A percentile compares a stretch with the other conserved stretches of the same genome.
These are phyloP conservation scores for Carcinoscorpius rotundicauda DNA, from an alignment of 1,140 invertebrate species.

Conservation along the genomic window DNA sequence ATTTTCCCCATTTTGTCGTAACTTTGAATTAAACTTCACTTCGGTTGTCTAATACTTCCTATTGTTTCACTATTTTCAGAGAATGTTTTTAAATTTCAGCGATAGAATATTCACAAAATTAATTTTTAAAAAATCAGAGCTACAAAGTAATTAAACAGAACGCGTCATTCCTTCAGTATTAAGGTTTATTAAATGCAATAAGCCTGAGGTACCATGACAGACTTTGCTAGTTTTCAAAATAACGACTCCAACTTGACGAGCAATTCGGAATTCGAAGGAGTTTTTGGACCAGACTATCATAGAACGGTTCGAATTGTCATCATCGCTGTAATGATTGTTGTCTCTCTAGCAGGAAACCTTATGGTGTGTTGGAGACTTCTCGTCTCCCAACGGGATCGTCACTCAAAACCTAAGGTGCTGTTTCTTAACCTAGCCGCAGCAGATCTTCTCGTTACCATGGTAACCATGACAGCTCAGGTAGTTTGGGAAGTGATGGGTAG, in stretches of 20 bases:
- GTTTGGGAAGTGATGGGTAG: constrained; percentile 33
- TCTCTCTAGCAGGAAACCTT: constrained; percentile 15
- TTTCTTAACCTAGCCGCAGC: constrained; percentile 33
- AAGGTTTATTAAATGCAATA: no score
- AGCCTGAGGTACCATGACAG: no score
- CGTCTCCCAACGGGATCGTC: constrained; percentile 3
- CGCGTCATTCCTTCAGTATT: no score
- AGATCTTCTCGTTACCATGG: constrained; percentile 31
- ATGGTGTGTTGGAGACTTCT: constrained; percentile 11
- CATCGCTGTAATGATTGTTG: constrained; percentile 10
- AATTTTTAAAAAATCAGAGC: no score
- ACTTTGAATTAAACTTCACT: no score
- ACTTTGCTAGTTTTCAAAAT: no score
- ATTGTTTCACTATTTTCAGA: no score
- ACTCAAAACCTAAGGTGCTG: constrained; percentile 23
- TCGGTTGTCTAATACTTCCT: no score
- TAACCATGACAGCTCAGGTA: constrained; percentile 30
- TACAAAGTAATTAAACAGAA: no score
- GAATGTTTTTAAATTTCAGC: no score
- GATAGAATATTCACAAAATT: no score
- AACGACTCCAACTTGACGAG: background rate
- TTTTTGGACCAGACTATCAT: constrained; percentile 18
- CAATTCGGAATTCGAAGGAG: background rate
- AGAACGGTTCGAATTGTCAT: constrained; percentile 6
- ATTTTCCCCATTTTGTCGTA: no score